Percentiles rank a stretch among this genome's conserved stretches.
Evolutionary conservation across 1,140 invertebrate genomes (phyloP).

Genomic region (Drosophila lacteicornis): DNA sequence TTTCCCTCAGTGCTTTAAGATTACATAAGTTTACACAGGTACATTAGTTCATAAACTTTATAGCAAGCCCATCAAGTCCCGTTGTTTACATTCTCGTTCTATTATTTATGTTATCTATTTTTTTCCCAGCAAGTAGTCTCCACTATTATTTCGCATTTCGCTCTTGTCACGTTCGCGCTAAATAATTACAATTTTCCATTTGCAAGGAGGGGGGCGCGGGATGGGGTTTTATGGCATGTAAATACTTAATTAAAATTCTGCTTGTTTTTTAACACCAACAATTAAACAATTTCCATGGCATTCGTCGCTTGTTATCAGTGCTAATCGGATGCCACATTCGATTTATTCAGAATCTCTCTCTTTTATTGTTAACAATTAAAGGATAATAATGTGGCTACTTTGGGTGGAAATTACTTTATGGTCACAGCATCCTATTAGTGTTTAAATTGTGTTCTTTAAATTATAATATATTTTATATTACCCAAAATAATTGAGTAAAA

Average conservation of each 20-base stretch:
- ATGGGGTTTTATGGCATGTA: conserved; percentile 8
- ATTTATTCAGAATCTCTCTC: conserved; percentile 1
- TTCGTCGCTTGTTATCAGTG: conserved; percentile 24
- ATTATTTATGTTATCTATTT: conserved; percentile 13
- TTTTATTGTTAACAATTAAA: neutral
- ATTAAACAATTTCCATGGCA: conserved; percentile 25
- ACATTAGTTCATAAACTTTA: conserved; percentile 6
- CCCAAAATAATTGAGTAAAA: neutral
- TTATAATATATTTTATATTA: no score
- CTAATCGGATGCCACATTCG: conserved; percentile 33
- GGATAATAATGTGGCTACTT: neutral
- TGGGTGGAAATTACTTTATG: neutral
- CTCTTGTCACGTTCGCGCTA: conserved; percentile 57
- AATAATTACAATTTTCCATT: conserved; percentile 63
- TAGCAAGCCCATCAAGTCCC: neutral
- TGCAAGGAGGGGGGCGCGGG: neutral
- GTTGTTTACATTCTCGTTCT: neutral
- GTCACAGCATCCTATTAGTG: conserved; percentile 1
- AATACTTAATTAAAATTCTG: conserved; percentile 54
- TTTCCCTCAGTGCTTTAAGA: neutral
- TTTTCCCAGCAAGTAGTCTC: conserved; percentile 31
- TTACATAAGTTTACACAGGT: neutral
- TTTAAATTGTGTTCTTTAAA: neutral
- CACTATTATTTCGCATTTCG: conserved; percentile 40
- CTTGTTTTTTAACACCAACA: conserved; percentile 21